These are phyloP conservation scores for Lampropteryx suffumata DNA, from an alignment of 2,888 invertebrate species.

Conservation along the genomic window DNA sequence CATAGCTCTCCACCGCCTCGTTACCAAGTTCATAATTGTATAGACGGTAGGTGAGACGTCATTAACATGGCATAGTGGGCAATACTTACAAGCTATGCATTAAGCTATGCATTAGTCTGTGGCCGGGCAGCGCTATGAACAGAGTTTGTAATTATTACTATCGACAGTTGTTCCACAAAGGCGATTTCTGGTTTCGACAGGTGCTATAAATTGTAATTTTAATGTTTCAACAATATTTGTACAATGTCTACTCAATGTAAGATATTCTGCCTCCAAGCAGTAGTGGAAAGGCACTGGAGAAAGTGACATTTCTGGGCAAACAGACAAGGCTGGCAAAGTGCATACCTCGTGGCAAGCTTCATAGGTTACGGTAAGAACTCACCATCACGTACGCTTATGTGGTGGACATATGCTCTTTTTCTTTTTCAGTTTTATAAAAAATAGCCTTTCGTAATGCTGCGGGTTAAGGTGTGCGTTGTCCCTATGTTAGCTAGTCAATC, in stretches of 20 bases:
- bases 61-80: constrained; percentile 9
- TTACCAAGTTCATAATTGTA: constrained; percentile 21
- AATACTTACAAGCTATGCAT: background rate
- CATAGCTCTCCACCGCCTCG: constrained; percentile 8
- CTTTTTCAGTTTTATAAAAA: too few relatives aligned
- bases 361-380: too few relatives aligned
- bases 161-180: constrained; percentile 9
- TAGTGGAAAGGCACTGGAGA: too few relatives aligned
- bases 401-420: too few relatives aligned
- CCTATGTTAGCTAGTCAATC: too few relatives aligned
- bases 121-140: constrained; percentile 1
- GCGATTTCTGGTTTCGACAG: constrained; percentile 15
- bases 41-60: constrained; percentile 14
- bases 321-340: too few relatives aligned
- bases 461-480: too few relatives aligned
- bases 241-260: background rate
- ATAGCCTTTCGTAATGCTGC: too few relatives aligned
- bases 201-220: constrained; percentile 3
- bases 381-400: too few relatives aligned
- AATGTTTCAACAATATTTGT: background rate
- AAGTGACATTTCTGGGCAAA: too few relatives aligned
- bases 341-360: too few relatives aligned
- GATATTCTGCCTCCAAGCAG: too few relatives aligned
- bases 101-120: constrained; percentile 3
- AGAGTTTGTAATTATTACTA: constrained; percentile 22